These are phyloP conservation scores for Lateolabrax maculatus DNA, from an alignment of 2,797 vertebrate species.

Conservation along the genomic window DNA sequence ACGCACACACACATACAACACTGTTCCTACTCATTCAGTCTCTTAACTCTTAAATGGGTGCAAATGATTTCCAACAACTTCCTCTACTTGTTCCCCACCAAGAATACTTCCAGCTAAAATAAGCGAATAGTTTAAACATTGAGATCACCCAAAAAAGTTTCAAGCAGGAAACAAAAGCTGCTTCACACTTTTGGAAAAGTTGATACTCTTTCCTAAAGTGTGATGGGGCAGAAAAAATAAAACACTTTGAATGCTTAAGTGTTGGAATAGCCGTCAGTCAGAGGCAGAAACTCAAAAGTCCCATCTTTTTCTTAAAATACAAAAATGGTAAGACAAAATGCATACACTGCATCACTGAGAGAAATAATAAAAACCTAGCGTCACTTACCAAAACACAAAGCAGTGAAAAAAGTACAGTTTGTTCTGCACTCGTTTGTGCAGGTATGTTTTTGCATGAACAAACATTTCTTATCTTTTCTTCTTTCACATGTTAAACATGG, in stretches of 20 bases:
- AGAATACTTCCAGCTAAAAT: slow-evolving; percentile 63
- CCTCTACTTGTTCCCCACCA: slow-evolving; percentile 35
- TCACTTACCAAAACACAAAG: slow-evolving; percentile 78
- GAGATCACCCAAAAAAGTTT: slow-evolving; percentile 41
- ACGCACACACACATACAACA: slow-evolving; percentile 34
- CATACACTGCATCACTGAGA: slow-evolving; percentile 70
- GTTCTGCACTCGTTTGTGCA: slow-evolving; percentile 68
- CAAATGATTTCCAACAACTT: slow-evolving; percentile 42
- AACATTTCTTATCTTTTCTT: slow-evolving; percentile 60
- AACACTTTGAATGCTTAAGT: slow-evolving; percentile 46
- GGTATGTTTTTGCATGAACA: slow-evolving; percentile 80
- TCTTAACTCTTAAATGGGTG: slow-evolving; percentile 48
- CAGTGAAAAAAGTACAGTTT: slow-evolving; percentile 83
- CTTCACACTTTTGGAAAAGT: slow-evolving; percentile 31
- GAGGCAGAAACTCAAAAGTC: slow-evolving; percentile 76
- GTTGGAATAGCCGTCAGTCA: slow-evolving; percentile 66
- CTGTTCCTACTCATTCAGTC: slow-evolving; percentile 40
- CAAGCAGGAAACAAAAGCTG: slow-evolving; percentile 50
- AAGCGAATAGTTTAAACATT: slow-evolving; percentile 24
- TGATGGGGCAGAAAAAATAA: slow-evolving; percentile 34
- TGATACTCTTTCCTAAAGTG: slow-evolving; percentile 20
- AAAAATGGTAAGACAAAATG: slow-evolving; percentile 74
- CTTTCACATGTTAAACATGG: slow-evolving; percentile 89
- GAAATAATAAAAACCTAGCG: slow-evolving; percentile 66
- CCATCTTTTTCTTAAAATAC: slow-evolving; percentile 64